Evolutionary conservation across 2,113 vertebrate species (phyloP), one percentile per base, ranked within the genome.

Genomic region (Ceratotherium simum): DNA sequence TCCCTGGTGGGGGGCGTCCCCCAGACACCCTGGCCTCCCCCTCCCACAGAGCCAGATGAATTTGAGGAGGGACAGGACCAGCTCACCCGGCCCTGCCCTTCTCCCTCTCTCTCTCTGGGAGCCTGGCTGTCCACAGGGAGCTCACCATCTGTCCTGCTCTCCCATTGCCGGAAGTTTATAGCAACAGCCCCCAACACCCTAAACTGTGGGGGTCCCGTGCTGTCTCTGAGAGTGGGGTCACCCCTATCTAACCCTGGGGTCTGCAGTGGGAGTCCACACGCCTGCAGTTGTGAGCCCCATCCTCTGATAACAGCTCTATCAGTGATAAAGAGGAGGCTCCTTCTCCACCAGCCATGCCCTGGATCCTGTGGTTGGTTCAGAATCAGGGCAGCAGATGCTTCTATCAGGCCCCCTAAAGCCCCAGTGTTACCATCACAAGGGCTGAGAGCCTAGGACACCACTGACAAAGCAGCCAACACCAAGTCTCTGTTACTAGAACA

Each of bases 271-370:
- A 4, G 16, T 29, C 91, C 56, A 10, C 27, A 18, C 18, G 70
- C 36, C 6, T 0, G 0, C 9, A 36, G 17, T 13, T 8, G 3
- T 42, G 48, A 79, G 36, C 79, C 29, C 58, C 16, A 17, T 36
- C 27, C 1, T 65, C 36, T 46, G 42, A 31, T 20, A 13, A 42
- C 36, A 60, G 76, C 36, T 69, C 42, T 14, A 17, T 75, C 33
- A 14, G 27, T 7, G 72, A 25, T n/a, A 56, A 64, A 64, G 3
- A 42, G 12, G 16, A 58, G 23, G 13, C 54, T 21, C 3, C 7
- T 46, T 64, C 11, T 60, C 67, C 31, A 20, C 20, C 64, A 1
- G 0, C 33, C 17, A 12, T 0, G 3, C 10, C 42, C 62, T n/a
- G 20, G 20, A 18, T 31, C 7, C 29, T 67, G 48, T 70, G n/a